phyloP scores from a whole-genome alignment of 2,113 vertebrate genomes.

The Pelobates fuscus region DNA sequence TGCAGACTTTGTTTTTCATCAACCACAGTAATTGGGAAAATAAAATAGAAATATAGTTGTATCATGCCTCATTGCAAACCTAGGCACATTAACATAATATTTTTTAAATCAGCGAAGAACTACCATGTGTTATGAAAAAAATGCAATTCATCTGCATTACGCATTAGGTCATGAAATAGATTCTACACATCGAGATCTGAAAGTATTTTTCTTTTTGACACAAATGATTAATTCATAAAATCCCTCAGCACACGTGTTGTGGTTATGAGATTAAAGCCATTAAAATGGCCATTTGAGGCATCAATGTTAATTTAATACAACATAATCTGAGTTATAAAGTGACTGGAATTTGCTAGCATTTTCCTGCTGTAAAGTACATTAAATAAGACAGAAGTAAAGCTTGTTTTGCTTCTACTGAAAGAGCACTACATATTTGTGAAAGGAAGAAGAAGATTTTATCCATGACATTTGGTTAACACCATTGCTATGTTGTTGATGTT shows the following conservation, averaged over 20 bases:
- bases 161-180: not conserved
- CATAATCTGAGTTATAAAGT: not conserved
- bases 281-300: not conserved
- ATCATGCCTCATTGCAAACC: too few relatives aligned
- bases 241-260: not conserved
- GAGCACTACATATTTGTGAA: constrained; percentile 30
- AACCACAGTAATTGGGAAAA: too few relatives aligned
- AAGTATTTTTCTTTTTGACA: not conserved
- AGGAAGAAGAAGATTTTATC: constrained; percentile 39
- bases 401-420: constrained; percentile 20
- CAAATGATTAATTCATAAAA: not conserved
- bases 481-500: constrained; percentile 44
- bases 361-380: not conserved
- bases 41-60: too few relatives aligned
- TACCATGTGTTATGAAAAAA: too few relatives aligned
- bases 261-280: not conserved
- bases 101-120: too few relatives aligned
- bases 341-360: not conserved
- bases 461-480: constrained; percentile 50
- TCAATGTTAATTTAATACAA: not conserved
- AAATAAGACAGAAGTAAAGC: constrained; percentile 11
- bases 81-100: too few relatives aligned
- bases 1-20: too few relatives aligned
- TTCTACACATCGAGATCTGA: not conserved
- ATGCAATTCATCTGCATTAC: not conserved